Conservation (phyloP, 2,113 vertebrate species). For the Dromas ardeola region DNA sequence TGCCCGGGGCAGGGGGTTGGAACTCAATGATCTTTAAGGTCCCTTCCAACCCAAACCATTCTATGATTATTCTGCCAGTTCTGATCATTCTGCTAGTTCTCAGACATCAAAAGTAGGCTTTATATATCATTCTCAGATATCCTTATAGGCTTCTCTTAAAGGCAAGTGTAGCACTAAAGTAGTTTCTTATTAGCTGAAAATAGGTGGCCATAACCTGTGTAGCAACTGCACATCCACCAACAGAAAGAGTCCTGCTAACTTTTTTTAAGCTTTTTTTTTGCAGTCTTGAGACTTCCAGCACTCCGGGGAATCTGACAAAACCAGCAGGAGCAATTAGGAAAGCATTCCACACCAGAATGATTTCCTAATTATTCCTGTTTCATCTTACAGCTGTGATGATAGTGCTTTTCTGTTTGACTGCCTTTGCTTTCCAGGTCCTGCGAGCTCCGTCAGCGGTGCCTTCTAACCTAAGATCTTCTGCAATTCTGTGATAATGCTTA, state of each 20-base stretch:
- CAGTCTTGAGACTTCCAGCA: background rate
- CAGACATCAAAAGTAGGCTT: background rate
- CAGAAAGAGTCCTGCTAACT: background rate
- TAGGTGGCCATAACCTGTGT: background rate
- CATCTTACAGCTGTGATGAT: background rate
- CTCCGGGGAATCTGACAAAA: background rate
- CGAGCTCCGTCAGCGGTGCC: fast-evolving
- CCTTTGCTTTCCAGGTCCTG: background rate
- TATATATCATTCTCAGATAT: background rate
- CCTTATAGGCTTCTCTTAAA: background rate
- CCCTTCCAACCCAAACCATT: too few species aligned
- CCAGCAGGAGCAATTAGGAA: background rate
- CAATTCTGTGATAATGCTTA: background rate
- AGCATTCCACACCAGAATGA: background rate
- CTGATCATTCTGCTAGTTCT: background rate
- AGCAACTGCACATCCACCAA: background rate
- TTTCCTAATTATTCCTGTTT: background rate
- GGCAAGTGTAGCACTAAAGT: background rate
- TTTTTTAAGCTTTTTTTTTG: background rate
- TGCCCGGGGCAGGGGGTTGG: too few species aligned
- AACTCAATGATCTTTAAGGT: too few species aligned
- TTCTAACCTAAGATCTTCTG: background rate
- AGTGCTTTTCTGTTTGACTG: background rate
- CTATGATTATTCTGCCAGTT: background rate
- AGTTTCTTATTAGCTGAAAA: background rate